Evolutionary conservation across 1,140 invertebrate species (phyloP).

Genomic region (Listronotus oregonensis): DNA sequence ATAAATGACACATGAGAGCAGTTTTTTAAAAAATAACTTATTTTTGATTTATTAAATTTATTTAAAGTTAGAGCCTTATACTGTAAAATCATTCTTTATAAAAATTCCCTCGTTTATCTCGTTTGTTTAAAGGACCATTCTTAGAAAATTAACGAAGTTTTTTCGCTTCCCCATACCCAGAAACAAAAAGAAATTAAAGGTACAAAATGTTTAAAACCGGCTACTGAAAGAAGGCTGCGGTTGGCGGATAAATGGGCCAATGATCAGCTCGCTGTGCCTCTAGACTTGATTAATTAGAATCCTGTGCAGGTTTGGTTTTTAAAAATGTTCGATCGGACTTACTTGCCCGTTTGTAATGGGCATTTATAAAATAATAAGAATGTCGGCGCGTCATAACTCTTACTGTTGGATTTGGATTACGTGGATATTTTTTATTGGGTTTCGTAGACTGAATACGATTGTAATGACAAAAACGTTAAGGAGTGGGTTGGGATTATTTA

Average conservation of each 20-base stretch:
- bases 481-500: too few relatives aligned
- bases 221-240: not conserved
- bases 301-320: slow-evolving; percentile 10
- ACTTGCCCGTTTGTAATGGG: not conserved
- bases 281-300: slow-evolving; percentile 8
- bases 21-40: too few relatives aligned
- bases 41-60: too few relatives aligned
- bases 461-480: too few relatives aligned
- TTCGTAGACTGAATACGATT: too few relatives aligned
- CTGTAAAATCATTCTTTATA: too few relatives aligned
- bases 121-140: not conserved
- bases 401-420: too few relatives aligned
- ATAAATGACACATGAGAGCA: too few relatives aligned
- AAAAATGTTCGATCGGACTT: not conserved
- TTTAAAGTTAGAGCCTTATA: too few relatives aligned
- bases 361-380: too few relatives aligned
- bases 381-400: too few relatives aligned
- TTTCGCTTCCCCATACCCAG: not conserved
- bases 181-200: not conserved
- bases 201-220: not conserved
- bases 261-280: slow-evolving; percentile 2
- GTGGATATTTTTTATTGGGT: too few relatives aligned
- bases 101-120: not conserved
- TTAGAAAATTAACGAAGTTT: not conserved
- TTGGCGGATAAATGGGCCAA: slow-evolving; percentile 15